Evolutionary conservation across 2,797 vertebrate species (phyloP).

Genomic region (Xenops minutus): DNA sequence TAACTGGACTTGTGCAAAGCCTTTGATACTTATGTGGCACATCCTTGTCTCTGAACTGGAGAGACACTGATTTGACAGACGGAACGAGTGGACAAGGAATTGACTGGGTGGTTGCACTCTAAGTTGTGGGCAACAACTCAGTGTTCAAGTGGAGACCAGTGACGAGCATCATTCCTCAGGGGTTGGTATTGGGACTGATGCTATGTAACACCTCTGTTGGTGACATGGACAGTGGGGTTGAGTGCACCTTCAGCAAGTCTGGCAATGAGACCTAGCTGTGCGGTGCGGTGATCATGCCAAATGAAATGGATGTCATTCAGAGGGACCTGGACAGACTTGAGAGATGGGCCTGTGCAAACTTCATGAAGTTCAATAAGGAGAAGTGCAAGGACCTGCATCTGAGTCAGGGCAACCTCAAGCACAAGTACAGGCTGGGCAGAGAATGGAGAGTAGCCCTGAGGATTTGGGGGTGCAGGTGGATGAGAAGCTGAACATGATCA

Average conservation of each 20-base stretch:
- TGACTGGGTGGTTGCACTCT: background rate
- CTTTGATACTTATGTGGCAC: background rate
- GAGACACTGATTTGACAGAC: background rate
- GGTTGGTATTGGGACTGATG: accelerated
- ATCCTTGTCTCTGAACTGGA: background rate
- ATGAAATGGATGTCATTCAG: background rate
- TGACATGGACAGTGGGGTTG: background rate
- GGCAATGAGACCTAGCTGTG: background rate
- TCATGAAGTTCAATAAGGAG: background rate
- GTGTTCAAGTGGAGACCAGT: background rate
- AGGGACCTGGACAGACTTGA: background rate
- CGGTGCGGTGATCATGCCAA: too few relatives aligned
- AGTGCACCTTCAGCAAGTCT: background rate
- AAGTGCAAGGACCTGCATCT: background rate
- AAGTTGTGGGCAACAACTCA: background rate
- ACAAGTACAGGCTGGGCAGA: background rate
- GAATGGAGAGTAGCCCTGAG: background rate
- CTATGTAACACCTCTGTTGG: background rate
- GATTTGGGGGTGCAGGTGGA: accelerated
- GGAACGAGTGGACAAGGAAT: background rate
- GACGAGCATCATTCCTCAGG: background rate
- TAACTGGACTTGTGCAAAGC: background rate
- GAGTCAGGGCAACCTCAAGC: background rate
- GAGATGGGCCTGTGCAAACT: background rate
- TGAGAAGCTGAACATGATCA: background rate